Percentiles rank a stretch among this genome's conserved stretches.
phyloP scores from a whole-genome alignment of 2,113 vertebrate species.

The Microcebus murinus region DNA sequence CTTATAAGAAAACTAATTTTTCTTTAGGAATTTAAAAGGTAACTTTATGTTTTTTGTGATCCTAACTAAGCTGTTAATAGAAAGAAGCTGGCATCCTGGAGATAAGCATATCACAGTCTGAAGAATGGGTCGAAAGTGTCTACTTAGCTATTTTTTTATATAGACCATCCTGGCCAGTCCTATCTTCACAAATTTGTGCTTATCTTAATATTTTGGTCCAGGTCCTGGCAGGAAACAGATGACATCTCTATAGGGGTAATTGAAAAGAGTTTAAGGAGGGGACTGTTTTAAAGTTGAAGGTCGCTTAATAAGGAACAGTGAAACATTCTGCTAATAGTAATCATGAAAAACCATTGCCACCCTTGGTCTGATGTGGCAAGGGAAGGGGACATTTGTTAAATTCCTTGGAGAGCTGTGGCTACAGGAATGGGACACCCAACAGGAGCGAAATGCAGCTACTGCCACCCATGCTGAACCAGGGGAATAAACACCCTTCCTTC shows the following conservation, averaged over 20 bases:
- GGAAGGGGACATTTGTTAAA: not conserved
- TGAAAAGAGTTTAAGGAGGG: not conserved
- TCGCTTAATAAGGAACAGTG: not conserved
- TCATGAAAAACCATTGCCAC: not conserved
- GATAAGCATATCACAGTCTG: not conserved
- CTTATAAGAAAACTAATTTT: not conserved
- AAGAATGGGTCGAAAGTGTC: not conserved
- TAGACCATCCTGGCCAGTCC: not conserved
- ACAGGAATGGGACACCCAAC: not conserved
- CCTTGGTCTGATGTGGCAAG: not conserved
- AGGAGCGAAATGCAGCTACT: not conserved
- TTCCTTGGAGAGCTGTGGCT: not conserved
- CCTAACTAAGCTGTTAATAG: not conserved
- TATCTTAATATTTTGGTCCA: not conserved
- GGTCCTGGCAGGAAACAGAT: not conserved
- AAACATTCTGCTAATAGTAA: not conserved
- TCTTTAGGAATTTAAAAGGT: not conserved
- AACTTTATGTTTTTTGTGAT: not conserved
- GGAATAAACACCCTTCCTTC: not conserved
- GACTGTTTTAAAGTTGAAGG: not conserved
- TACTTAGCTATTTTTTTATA: not conserved
- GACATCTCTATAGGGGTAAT: not conserved
- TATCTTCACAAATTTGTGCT: not conserved
- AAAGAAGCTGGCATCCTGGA: not conserved
- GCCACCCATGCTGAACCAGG: not conserved